These are phyloP conservation scores for Sabatieria punctata DNA, from an alignment of 2,888 invertebrate species.

Conservation along the genomic window DNA sequence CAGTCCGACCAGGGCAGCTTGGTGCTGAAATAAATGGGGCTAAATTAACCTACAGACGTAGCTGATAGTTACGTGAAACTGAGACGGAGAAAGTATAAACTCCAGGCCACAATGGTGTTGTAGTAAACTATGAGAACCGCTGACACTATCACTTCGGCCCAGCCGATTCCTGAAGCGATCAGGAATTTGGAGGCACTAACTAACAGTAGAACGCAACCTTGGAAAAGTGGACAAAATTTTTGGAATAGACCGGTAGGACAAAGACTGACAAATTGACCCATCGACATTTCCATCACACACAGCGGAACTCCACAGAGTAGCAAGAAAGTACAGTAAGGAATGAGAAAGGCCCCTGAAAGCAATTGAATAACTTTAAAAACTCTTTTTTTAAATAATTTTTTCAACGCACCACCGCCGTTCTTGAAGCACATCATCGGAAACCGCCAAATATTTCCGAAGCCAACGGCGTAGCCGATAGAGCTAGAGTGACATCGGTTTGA, in stretches of 20 bases:
- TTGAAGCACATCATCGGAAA: no score
- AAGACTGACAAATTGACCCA: slow-evolving; percentile 31
- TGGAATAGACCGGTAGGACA: slow-evolving; percentile 30
- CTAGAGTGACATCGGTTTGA: no score
- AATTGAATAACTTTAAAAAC: neutral
- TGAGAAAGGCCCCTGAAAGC: slow-evolving; percentile 29
- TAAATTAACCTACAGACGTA: no score
- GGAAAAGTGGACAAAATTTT: slow-evolving; percentile 30
- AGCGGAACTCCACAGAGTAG: slow-evolving; percentile 27
- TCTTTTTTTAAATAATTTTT: no score
- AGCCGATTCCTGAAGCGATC: slow-evolving; percentile 30
- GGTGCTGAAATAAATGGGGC: no score
- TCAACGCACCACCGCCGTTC: no score
- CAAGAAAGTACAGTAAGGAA: slow-evolving; percentile 30
- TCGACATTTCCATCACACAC: slow-evolving; percentile 30
- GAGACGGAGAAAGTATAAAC: slow-evolving; percentile 33
- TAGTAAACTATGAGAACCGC: slow-evolving; percentile 35
- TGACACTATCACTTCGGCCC: slow-evolving; percentile 34
- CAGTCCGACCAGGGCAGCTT: no score
- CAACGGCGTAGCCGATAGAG: no score
- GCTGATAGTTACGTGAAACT: no score
- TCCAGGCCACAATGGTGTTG: slow-evolving; percentile 36
- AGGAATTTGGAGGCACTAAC: neutral
- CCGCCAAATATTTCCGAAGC: no score
- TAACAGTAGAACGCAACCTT: slow-evolving; percentile 26